These are phyloP conservation scores for Xanthorhoe spadicearia DNA, from an alignment of 2,888 invertebrate species.

Conservation along the genomic window DNA sequence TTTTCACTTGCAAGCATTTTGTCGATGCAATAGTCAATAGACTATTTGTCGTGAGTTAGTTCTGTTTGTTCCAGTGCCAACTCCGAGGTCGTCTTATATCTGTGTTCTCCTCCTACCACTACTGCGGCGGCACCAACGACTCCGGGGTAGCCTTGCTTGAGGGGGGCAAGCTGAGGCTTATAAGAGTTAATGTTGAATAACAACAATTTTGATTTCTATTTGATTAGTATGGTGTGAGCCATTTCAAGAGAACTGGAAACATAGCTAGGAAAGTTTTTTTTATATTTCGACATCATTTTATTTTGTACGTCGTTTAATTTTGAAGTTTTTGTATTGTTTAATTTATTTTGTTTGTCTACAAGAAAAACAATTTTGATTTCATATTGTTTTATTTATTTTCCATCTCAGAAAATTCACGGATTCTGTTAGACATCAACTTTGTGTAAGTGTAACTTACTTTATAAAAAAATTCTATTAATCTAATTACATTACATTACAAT, in stretches of 20 bases:
- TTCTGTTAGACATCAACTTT: constrained; percentile 34
- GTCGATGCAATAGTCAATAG: too few species aligned
- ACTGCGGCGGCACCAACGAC: constrained; percentile 90
- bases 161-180: constrained; percentile 86
- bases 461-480: constrained; percentile 6
- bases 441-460: constrained; percentile 43
- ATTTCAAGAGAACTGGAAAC: neutral
- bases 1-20: too few species aligned
- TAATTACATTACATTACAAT: constrained; percentile 10
- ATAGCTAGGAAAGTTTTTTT: neutral
- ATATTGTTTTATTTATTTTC: constrained; percentile 57
- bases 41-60: neutral
- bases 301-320: neutral
- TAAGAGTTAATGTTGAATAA: constrained; percentile 81
- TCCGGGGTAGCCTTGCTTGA: constrained; percentile 89
- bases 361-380: constrained; percentile 43
- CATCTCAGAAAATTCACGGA: constrained; percentile 56
- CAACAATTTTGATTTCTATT: neutral
- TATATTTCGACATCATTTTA: neutral
- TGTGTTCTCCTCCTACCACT: constrained; percentile 90
- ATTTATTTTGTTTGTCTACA: constrained; percentile 1
- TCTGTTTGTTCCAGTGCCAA: constrained; percentile 80
- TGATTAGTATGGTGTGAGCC: too few species aligned
- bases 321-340: constrained; percentile 7
- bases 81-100: constrained; percentile 88